Evolutionary conservation across 30 jellyfish, hydroid and myxozoan species (phyloP), one percentile per base, ranked within the genome.

Genomic region (Aurelia sp.): DNA sequence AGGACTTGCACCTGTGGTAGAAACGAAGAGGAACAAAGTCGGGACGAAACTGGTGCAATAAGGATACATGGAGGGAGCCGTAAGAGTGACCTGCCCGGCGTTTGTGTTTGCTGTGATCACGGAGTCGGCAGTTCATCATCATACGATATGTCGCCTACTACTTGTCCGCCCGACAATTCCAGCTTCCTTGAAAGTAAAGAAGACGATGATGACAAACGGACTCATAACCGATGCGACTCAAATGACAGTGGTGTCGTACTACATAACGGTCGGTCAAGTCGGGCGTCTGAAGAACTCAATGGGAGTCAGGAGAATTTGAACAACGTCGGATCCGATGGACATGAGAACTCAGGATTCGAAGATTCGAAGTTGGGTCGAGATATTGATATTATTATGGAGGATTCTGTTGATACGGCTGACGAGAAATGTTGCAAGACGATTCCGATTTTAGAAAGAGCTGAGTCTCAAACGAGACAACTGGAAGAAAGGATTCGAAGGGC

Each of bases 191-290:
- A 57, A 10, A 57, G 3, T 47, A 23, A 63, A 22, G 67, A 68
- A 16, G 79, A 11, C 4, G 73, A 21, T 62, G 81, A 70, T 11
- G 91, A 68, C 22, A 73, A 84, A 41, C 79, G 78, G 58, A 84
- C 93, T 19, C 93, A 84, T 37, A 78, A 91, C 47, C 79, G 98
- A 62, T 78, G 81, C 61, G 94, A 92, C 68, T 92, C 98, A 3
- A 94, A 92, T 70, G 98, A 92, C 66, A 92, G 98, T 73, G 98
- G 98, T 15, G 98, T 92, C 44, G 96, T 92, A 13, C 30, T 90
- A 52, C 85, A 87, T 30, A 66, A 62, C 51, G 85, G 88, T 62
- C 90, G 97, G 16, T 71, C 84, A 18, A 92, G 96, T 48, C 96
- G 90, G 63, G 86, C 96, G 23, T 86, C 92, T 20, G 98, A 87